Evolutionary conservation across 2,113 vertebrate genomes (phyloP).

Genomic region (Bubalus kerabau): DNA sequence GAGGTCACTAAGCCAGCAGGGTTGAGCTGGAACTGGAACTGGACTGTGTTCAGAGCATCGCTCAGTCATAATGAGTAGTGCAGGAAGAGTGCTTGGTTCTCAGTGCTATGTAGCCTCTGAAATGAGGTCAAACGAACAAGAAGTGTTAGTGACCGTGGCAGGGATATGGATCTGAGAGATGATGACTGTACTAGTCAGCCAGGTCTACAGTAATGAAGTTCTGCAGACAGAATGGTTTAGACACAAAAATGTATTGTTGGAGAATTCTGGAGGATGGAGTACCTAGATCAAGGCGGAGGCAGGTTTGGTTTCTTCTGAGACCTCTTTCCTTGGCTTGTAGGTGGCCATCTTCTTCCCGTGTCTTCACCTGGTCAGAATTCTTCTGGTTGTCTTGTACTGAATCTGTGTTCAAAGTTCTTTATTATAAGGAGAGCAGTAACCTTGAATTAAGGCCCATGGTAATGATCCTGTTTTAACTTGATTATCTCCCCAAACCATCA

Average conservation of each 20-base stretch:
- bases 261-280: background rate
- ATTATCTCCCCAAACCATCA: background rate
- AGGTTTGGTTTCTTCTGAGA: background rate
- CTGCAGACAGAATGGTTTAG: too few relatives aligned
- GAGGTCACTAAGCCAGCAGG: background rate
- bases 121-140: background rate
- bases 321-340: background rate
- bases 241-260: background rate
- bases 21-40: background rate
- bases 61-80: background rate
- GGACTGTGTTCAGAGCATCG: background rate
- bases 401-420: background rate
- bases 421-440: background rate
- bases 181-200: fast-evolving
- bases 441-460: background rate
- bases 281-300: background rate
- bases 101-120: background rate
- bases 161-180: background rate
- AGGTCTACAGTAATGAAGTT: background rate
- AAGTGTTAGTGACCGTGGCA: too few relatives aligned
- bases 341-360: fast-evolving
- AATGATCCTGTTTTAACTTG: background rate
- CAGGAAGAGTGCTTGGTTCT: background rate
- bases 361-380: background rate
- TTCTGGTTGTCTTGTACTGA: background rate